Conservation (phyloP, 2,113 vertebrate genomes). For the Plotosus lineatus region DNA sequence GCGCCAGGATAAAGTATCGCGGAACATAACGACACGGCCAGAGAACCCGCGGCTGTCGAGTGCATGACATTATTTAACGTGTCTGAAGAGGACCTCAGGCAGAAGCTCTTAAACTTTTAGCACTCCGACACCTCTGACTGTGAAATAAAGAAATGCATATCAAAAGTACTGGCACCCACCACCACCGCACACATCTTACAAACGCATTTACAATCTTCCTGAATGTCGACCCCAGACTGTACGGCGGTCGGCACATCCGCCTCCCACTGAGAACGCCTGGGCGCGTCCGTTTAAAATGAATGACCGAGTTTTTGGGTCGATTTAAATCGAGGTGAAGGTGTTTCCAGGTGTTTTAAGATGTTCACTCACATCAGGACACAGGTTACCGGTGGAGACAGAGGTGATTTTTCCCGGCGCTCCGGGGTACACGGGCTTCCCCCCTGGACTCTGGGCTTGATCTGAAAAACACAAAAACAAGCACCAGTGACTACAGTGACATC, state of each 20-base stretch:
- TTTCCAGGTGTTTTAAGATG: neutral
- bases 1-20: neutral
- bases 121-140: neutral
- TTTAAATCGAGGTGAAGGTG: neutral
- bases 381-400: slow-evolving; percentile 96
- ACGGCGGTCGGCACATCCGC: no score
- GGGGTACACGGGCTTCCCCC: slow-evolving; percentile 80
- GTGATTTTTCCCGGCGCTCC: slow-evolving; percentile 92
- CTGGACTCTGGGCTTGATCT: slow-evolving; percentile 95
- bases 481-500: no score
- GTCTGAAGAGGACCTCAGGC: neutral
- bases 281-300: no score
- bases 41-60: neutral
- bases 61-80: neutral
- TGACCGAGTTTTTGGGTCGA: no score
- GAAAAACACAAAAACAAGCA: slow-evolving; percentile 8
- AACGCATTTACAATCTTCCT: neutral
- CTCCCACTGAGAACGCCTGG: no score
- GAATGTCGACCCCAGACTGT: no score
- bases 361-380: slow-evolving; percentile 90
- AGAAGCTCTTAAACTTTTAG: neutral
- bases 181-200: neutral
- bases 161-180: neutral
- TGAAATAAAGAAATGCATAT: neutral
- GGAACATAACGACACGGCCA: neutral